Evolutionary conservation across 2,113 vertebrate genomes (phyloP).

Genomic region (Cyanoliseus patagonus): DNA sequence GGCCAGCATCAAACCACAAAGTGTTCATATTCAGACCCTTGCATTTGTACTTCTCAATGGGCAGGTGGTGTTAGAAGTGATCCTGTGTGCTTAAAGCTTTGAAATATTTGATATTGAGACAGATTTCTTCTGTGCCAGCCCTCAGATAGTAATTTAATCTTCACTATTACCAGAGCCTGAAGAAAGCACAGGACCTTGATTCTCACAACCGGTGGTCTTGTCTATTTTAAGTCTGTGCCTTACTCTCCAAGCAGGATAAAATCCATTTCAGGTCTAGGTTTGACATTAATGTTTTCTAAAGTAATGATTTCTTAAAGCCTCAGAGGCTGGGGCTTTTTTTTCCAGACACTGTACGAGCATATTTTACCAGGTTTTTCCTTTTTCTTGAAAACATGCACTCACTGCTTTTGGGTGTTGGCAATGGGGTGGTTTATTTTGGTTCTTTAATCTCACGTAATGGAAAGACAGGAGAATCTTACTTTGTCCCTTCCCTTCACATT

Average conservation of each 20-base stretch:
- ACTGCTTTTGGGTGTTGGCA: background rate
- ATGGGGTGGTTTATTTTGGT: background rate
- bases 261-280: background rate
- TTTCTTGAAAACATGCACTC: background rate
- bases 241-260: background rate
- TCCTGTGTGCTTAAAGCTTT: background rate
- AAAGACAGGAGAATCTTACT: background rate
- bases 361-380: background rate
- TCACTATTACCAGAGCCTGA: background rate
- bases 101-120: background rate
- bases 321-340: background rate
- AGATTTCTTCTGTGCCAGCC: background rate
- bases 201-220: background rate
- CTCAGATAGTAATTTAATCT: background rate
- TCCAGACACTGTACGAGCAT: background rate
- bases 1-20: background rate
- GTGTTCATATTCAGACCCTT: background rate
- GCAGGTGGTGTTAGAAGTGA: background rate
- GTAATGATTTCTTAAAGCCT: background rate
- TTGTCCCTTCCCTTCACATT: background rate
- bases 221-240: background rate
- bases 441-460: background rate
- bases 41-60: background rate
- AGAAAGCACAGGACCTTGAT: background rate
- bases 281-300: background rate